Conservation (phyloP, 2,888 invertebrate genomes). For the Andrena dorsata region DNA sequence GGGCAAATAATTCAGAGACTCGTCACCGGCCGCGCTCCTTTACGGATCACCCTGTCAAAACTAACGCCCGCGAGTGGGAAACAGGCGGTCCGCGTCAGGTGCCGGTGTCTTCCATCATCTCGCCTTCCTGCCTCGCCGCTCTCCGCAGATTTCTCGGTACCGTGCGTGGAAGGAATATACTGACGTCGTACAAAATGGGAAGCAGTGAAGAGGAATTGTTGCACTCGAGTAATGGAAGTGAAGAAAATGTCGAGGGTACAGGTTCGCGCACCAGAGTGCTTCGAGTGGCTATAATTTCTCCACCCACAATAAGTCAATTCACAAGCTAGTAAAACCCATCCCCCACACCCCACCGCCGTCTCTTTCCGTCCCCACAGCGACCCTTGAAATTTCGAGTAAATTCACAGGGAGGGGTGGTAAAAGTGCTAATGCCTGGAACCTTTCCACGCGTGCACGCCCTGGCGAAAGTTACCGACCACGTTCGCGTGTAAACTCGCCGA, state of each 20-base stretch:
- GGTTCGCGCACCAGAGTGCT: background rate
- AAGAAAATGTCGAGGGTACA: background rate
- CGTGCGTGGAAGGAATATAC: background rate
- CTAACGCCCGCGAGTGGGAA: conserved; percentile 42
- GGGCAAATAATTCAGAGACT: conserved; percentile 52
- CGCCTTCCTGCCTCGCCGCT: background rate
- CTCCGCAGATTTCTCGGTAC: conserved; percentile 37
- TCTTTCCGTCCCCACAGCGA: background rate
- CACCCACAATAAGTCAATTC: conserved; percentile 74
- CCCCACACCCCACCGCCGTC: too few relatives aligned
- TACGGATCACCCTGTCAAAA: conserved; percentile 58
- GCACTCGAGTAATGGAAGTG: background rate
- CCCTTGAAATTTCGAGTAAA: conserved; percentile 26
- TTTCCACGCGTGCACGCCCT: background rate
- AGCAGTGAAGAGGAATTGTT: background rate
- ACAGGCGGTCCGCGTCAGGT: conserved; percentile 40
- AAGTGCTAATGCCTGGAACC: conserved; percentile 47
- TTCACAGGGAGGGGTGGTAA: conserved; percentile 1
- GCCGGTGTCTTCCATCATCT: conserved; percentile 53
- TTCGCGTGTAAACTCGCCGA: conserved; percentile 43
- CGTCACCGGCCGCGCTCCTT: conserved; percentile 37
- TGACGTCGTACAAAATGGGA: background rate
- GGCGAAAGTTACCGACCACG: conserved; percentile 38
- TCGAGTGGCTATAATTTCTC: background rate
- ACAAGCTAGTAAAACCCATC: conserved; percentile 57